A percentile compares a stretch with the other conserved stretches of the same genome.
Conservation (phyloP, 1,140 invertebrate species). For the Achroia grisella region DNA sequence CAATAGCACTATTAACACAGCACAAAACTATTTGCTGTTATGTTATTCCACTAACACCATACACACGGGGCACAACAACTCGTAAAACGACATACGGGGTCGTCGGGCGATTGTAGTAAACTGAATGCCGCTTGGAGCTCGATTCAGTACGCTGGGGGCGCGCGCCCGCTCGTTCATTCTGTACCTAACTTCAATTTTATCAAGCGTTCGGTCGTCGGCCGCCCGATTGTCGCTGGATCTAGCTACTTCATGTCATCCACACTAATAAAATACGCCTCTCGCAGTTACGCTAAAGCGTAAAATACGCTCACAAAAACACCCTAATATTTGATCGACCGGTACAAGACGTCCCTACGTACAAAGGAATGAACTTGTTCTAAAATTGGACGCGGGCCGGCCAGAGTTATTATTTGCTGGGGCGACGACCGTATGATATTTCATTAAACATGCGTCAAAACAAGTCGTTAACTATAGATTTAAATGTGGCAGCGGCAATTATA, state of each 20-base stretch:
- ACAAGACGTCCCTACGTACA: constrained; percentile 7
- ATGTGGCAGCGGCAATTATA: constrained; percentile 10
- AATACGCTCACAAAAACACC: constrained; percentile 20
- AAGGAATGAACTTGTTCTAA: constrained; percentile 30
- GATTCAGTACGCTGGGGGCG: constrained; percentile 46
- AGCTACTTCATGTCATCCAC: constrained; percentile 53
- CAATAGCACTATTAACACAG: constrained; percentile 58
- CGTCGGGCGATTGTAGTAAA: constrained; percentile 57
- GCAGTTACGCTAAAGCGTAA: constrained; percentile 20
- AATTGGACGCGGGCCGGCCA: constrained; percentile 26
- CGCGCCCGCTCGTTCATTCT: constrained; percentile 32
- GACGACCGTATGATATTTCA: constrained; percentile 25
- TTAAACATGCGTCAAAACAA: constrained; percentile 23
- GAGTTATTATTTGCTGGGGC: constrained; percentile 41
- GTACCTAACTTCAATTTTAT: constrained; percentile 49
- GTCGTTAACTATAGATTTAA: constrained; percentile 11
- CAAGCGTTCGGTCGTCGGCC: constrained; percentile 46
- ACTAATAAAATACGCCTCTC: constrained; percentile 43
- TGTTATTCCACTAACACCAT: constrained; percentile 65
- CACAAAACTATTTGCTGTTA: constrained; percentile 65
- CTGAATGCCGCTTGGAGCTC: constrained; percentile 59
- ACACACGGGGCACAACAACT: constrained; percentile 50
- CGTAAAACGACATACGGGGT: constrained; percentile 51
- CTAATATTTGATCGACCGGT: constrained; percentile 9
- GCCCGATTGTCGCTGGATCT: constrained; percentile 48